These are phyloP conservation scores for Myotis myotis DNA, from an alignment of 2,797 vertebrate species.

Conservation along the genomic window DNA sequence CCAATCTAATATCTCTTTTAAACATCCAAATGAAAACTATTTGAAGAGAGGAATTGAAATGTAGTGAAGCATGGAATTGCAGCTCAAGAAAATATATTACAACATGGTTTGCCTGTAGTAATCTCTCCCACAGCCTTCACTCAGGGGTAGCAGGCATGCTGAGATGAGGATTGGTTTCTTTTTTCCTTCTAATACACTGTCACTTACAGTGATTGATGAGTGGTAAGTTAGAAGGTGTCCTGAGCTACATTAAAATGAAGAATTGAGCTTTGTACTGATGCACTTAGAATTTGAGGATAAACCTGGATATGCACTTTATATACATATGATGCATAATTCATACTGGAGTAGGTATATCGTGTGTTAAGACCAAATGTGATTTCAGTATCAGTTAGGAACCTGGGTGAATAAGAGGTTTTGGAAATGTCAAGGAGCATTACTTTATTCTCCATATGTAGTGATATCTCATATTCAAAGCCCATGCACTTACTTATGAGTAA, in stretches of 20 bases:
- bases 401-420: neutral
- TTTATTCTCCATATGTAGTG: neutral
- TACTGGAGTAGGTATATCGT: neutral
- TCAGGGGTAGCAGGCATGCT: neutral
- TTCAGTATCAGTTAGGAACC: neutral
- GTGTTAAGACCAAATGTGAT: neutral
- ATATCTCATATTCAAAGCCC: neutral
- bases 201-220: neutral
- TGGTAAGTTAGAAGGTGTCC: neutral
- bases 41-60: constrained; percentile 33
- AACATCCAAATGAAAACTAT: constrained; percentile 11
- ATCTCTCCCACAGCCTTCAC: neutral
- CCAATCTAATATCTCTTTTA: neutral
- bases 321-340: neutral
- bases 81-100: neutral
- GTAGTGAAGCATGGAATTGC: neutral
- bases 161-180: neutral
- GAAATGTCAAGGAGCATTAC: neutral
- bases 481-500: neutral
- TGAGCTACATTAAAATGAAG: neutral
- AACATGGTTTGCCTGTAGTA: neutral
- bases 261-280: neutral
- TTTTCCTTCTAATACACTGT: neutral
- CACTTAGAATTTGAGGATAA: neutral
- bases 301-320: neutral